Percentiles rank a stretch among this genome's conserved stretches.
phyloP scores from a whole-genome alignment of 1,140 invertebrate genomes.

The Drosophila nannoptera region DNA sequence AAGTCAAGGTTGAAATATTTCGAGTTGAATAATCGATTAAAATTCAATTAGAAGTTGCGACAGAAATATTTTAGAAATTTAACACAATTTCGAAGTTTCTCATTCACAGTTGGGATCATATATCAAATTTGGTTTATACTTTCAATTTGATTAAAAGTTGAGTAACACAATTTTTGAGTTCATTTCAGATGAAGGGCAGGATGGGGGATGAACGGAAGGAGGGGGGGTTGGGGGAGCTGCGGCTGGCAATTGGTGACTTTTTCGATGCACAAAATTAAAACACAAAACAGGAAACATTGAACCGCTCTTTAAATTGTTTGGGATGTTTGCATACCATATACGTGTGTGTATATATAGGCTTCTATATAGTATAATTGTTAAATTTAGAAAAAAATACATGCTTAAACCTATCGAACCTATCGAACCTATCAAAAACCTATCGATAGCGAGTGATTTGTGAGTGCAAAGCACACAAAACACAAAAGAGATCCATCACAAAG shows the following conservation, averaged over 20 bases:
- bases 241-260: constrained; percentile 55
- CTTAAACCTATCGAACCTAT: constrained; percentile 46
- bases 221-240: background rate
- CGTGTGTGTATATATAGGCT: constrained; percentile 8
- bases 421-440: constrained; percentile 52
- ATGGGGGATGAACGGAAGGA: background rate
- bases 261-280: constrained; percentile 65
- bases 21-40: background rate
- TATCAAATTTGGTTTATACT: constrained; percentile 44
- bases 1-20: constrained; percentile 42
- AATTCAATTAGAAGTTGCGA: constrained; percentile 51
- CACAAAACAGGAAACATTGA: constrained; percentile 75
- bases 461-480: constrained; percentile 24
- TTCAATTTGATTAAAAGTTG: constrained; percentile 55
- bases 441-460: constrained; percentile 48
- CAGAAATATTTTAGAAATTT: constrained; percentile 26
- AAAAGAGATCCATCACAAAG: constrained; percentile 72
- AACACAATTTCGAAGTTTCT: constrained; percentile 7
- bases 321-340: constrained; percentile 66
- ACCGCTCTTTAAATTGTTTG: constrained; percentile 75
- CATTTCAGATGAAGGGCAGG: background rate
- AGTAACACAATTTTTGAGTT: constrained; percentile 27
- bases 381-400: constrained; percentile 38
- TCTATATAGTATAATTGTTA: constrained; percentile 3
- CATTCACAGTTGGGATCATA: constrained; percentile 34